Percentiles rank a stretch among this genome's conserved stretches.
Evolutionary conservation across 2,888 invertebrate species (phyloP).

Genomic region (Lycaena phlaeas): DNA sequence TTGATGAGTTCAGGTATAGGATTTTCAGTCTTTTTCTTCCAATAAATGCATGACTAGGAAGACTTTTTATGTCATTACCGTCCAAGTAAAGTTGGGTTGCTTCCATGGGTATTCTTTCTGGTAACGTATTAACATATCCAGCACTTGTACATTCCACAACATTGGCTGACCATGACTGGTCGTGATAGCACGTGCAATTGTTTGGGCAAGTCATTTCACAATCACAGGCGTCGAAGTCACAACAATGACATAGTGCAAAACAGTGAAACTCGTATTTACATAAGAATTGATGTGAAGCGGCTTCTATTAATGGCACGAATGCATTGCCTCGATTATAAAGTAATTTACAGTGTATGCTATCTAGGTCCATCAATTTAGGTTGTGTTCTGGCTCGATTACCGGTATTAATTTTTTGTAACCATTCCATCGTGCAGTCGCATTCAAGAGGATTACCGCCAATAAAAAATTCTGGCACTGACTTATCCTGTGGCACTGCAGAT

Average conservation of each 20-base stretch:
- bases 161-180: constrained; percentile 89
- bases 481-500: constrained; percentile 81
- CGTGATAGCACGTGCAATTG: constrained; percentile 91
- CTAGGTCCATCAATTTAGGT: constrained; percentile 86
- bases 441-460: constrained; percentile 89
- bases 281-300: constrained; percentile 85
- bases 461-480: constrained; percentile 84
- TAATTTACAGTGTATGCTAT: constrained; percentile 86
- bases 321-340: constrained; percentile 83
- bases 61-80: constrained; percentile 83
- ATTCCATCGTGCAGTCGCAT: constrained; percentile 93
- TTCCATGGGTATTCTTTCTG: constrained; percentile 91
- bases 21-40: constrained; percentile 85
- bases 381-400: constrained; percentile 83
- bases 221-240: constrained; percentile 93
- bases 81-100: constrained; percentile 90
- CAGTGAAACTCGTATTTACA: constrained; percentile 90
- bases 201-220: constrained; percentile 93
- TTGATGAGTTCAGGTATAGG: constrained; percentile 83
- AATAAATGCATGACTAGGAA: constrained; percentile 88
- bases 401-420: constrained; percentile 87
- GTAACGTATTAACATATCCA: constrained; percentile 79
- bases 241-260: constrained; percentile 90
- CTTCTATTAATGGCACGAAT: constrained; percentile 83
- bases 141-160: constrained; percentile 86